These are phyloP conservation scores for Agapostemon virescens DNA, from an alignment of 2,888 invertebrate genomes.

Conservation along the genomic window DNA sequence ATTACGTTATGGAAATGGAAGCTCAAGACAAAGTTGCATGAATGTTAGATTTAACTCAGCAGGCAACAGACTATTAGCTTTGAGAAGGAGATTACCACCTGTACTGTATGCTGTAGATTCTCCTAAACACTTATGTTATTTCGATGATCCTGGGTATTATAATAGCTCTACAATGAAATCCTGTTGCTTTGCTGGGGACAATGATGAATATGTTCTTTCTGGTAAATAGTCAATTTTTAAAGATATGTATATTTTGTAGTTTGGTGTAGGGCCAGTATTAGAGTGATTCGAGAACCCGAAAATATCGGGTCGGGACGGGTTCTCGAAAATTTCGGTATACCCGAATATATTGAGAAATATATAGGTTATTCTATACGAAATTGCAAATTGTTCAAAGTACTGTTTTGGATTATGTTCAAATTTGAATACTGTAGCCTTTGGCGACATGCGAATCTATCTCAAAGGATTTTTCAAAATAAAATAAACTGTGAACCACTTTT, in stretches of 20 bases:
- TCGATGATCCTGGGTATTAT: constrained; percentile 95
- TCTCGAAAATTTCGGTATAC: no score
- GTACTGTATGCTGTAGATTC: constrained; percentile 88
- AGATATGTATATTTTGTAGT: background rate
- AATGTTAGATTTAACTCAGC: constrained; percentile 93
- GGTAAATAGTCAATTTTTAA: constrained; percentile 64
- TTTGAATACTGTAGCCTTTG: no score
- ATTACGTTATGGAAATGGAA: constrained; percentile 86
- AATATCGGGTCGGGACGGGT: no score
- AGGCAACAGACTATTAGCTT: constrained; percentile 89
- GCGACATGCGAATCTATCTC: no score
- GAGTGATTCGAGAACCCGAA: no score
- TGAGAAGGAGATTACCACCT: constrained; percentile 92
- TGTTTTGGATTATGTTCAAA: no score
- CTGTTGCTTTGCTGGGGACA: constrained; percentile 94
- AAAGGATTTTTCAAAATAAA: no score
- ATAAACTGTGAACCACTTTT: no score
- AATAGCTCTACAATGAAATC: constrained; percentile 99
- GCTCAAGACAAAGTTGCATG: constrained; percentile 89
- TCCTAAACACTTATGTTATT: constrained; percentile 89
- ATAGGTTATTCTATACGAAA: no score
- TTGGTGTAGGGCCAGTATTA: background rate
- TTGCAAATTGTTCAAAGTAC: no score
- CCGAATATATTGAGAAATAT: no score
- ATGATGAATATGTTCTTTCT: constrained; percentile 93